These are phyloP conservation scores for Cephus runcator DNA, from an alignment of 2,888 invertebrate genomes.

Conservation along the genomic window DNA sequence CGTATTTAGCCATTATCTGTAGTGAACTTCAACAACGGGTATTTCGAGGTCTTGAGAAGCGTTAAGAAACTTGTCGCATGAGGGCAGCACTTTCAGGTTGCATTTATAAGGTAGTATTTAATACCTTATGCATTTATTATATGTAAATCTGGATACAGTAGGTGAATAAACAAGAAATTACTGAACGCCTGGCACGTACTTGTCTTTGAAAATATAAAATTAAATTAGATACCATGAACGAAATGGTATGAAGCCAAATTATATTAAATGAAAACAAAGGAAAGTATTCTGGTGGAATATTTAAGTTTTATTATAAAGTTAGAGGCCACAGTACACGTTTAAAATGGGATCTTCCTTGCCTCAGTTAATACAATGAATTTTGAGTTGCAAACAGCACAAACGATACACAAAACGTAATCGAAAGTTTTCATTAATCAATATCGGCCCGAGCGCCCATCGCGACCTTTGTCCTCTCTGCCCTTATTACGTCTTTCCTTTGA, in stretches of 20 bases:
- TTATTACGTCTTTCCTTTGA: slow-evolving; percentile 61
- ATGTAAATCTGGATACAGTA: neutral
- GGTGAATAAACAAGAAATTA: neutral
- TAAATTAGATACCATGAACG: too few species aligned
- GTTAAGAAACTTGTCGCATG: too few species aligned
- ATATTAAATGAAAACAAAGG: neutral
- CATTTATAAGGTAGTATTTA: too few species aligned
- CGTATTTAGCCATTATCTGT: too few species aligned
- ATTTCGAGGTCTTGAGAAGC: too few species aligned
- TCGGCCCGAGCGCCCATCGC: slow-evolving; percentile 67
- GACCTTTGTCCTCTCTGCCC: slow-evolving; percentile 61
- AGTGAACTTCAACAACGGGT: too few species aligned
- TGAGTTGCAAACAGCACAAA: neutral
- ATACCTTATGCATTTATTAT: too few species aligned
- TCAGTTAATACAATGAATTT: neutral
- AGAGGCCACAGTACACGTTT: neutral
- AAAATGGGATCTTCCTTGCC: neutral
- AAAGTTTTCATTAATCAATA: slow-evolving; percentile 53
- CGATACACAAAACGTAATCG: neutral
- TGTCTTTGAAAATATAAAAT: too few species aligned
- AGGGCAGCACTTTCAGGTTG: too few species aligned
- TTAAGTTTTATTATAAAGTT: neutral
- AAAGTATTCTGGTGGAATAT: neutral
- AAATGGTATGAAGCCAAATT: too few species aligned
- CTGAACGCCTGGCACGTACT: too few species aligned